These are phyloP conservation scores for Sus scrofa DNA, from an alignment of 2,113 vertebrate species.

Conservation along the genomic window T2T-Sscrofa CM000823.6:13267001-13267500, in stretches of 20 bases:
- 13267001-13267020: rapidly evolving
- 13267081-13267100: neutral
- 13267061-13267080: neutral
- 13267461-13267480: neutral
- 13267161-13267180: neutral
- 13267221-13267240: too few species aligned
- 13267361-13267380: neutral
- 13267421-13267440: neutral
- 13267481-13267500: neutral
- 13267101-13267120: neutral
- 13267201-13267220: too few species aligned
- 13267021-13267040: neutral
- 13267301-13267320: too few species aligned
- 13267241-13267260: too few species aligned
- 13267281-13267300: too few species aligned
- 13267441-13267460: rapidly evolving
- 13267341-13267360: too few species aligned
- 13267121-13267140: neutral
- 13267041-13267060: neutral
- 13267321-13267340: too few species aligned
- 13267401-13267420: neutral
- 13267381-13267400: rapidly evolving
- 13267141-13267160: neutral
- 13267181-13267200: neutral
- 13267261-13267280: too few species aligned